These are phyloP conservation scores for Fregetta grallaria DNA, from an alignment of 2,113 vertebrate genomes.

Conservation along the genomic window DNA sequence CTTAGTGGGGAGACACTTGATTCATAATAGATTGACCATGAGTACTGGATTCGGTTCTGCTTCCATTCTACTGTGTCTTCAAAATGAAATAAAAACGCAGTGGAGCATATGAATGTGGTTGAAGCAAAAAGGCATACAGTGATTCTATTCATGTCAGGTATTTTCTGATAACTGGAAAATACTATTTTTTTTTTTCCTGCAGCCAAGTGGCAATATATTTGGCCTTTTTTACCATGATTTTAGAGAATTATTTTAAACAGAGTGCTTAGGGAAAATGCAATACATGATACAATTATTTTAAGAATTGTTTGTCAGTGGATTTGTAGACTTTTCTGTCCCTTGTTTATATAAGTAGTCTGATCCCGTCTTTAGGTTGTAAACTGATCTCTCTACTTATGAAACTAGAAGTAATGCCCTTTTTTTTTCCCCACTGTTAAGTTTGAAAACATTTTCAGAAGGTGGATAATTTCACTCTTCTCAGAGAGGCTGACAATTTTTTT, in stretches of 20 bases:
- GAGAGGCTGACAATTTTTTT: neutral
- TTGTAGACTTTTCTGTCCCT: neutral
- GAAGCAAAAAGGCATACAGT: neutral
- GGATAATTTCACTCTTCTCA: neutral
- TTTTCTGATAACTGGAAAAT: neutral
- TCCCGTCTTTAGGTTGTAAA: neutral
- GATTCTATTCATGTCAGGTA: neutral
- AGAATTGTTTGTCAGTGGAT: neutral
- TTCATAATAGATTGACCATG: neutral
- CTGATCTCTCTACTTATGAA: neutral
- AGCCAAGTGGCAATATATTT: neutral
- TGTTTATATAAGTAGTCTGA: neutral
- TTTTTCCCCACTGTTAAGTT: neutral
- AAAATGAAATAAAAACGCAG: neutral
- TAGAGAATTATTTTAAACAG: neutral
- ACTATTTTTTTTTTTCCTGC: neutral
- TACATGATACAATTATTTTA: neutral
- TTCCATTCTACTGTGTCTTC: neutral
- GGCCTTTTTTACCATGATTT: neutral
- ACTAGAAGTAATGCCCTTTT: neutral
- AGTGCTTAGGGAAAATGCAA: neutral
- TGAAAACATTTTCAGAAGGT: neutral
- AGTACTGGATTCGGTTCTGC: neutral
- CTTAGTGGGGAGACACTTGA: neutral
- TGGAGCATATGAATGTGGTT: neutral